Evolutionary conservation across 2,888 invertebrate genomes (phyloP).

Genomic region (Melinopterus prodromus): DNA sequence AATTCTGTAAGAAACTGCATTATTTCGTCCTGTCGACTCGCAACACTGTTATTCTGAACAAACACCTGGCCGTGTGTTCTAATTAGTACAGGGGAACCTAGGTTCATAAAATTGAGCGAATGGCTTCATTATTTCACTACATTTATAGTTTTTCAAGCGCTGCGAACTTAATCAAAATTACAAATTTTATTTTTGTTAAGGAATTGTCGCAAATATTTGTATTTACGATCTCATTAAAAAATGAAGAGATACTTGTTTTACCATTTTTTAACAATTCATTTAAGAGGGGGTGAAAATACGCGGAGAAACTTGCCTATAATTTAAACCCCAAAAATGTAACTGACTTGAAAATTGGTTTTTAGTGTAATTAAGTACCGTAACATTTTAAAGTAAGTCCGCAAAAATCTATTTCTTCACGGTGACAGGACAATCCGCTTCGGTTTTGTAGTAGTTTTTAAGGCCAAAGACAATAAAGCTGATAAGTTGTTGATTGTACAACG

Average conservation of each 20-base stretch:
- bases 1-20: conserved; percentile 21
- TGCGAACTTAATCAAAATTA: neutral
- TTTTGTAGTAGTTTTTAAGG: neutral
- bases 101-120: conserved; percentile 16
- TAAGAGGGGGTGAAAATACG: too few relatives aligned
- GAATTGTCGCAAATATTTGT: too few relatives aligned
- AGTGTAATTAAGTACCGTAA: too few relatives aligned
- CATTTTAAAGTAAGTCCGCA: neutral
- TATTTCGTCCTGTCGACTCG: conserved; percentile 26
- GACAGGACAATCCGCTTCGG: neutral
- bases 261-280: too few relatives aligned
- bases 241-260: too few relatives aligned
- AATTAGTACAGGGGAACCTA: conserved; percentile 16
- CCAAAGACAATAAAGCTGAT: neutral
- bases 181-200: too few relatives aligned
- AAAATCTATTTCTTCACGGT: neutral
- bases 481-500: neutral
- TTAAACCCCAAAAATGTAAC: too few relatives aligned
- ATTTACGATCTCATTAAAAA: too few relatives aligned
- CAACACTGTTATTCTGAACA: neutral
- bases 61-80: conserved; percentile 23
- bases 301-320: too few relatives aligned
- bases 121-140: conserved; percentile 14
- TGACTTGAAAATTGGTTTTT: too few relatives aligned
- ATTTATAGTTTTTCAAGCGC: conserved; percentile 9